These are phyloP conservation scores for Numenius phaeopus DNA, from an alignment of 2,797 vertebrate species.

Conservation along the genomic window DNA sequence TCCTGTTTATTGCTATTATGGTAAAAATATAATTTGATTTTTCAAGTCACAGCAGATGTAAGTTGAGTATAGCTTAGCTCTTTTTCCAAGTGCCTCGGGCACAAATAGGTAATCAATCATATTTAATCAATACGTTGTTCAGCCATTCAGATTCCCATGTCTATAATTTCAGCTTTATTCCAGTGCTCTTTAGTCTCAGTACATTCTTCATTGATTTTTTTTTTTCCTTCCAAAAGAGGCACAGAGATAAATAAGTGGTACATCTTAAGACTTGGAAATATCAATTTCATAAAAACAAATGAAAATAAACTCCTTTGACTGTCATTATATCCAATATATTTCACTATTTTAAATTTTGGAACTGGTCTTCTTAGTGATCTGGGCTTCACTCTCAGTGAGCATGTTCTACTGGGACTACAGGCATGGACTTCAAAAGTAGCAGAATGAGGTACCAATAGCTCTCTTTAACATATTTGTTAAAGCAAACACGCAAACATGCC, in stretches of 20 bases:
- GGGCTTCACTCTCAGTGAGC: background rate
- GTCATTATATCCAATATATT: background rate
- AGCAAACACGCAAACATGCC: background rate
- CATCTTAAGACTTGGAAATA: background rate
- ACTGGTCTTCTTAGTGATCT: background rate
- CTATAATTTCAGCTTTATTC: constrained; percentile 63
- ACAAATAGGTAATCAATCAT: constrained; percentile 68
- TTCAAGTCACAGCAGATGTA: constrained; percentile 56
- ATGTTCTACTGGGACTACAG: background rate
- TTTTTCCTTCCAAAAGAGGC: background rate
- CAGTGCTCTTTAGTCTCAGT: constrained; percentile 32
- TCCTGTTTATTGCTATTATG: constrained; percentile 6
- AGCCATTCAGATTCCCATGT: constrained; percentile 42
- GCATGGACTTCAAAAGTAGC: background rate
- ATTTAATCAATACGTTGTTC: constrained; percentile 73
- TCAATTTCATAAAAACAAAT: background rate
- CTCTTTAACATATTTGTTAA: background rate
- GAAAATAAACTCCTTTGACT: background rate
- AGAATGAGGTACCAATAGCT: background rate
- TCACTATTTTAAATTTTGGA: background rate
- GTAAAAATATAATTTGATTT: constrained; percentile 63
- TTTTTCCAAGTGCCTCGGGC: constrained; percentile 52
- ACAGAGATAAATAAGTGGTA: background rate
- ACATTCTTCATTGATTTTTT: constrained; percentile 21
- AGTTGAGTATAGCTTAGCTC: constrained; percentile 49